Base-by-base conservation (phyloP, 35 echinoderm and acorn worm genomes). In the Ophiothrix spiculata region DNA sequence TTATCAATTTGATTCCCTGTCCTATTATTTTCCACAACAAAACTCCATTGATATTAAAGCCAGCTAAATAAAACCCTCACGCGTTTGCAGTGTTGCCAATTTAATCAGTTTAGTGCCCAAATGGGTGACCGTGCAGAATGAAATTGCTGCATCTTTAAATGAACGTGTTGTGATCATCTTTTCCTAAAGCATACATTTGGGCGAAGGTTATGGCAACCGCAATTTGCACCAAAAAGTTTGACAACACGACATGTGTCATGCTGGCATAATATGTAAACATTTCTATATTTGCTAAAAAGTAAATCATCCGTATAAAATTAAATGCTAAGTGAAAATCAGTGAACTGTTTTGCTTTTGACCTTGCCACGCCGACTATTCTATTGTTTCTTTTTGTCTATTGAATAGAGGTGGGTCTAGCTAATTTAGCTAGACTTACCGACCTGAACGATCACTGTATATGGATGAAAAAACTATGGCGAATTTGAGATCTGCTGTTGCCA, bases 401-500 rank as follows among this genome's bases (percentile, higher is more conserved):
- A 69, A 69, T 49, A 12, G 60, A 69, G 60, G 60, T 69, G 60
- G 60, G 60, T 69, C 60, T 69, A 28, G 16, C 60, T 28, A 25
- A 69, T 15, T 2, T 15, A 28, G 60, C 60, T 69, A 69, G 60
- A 69, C 60, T 6, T 25, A n/a, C 60, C 60, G 60, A 69, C 60
- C 60, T 28, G 60, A 28, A 4, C 17, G 2, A 28, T 15, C 60
- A 69, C 45, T 11, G 45, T 54, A 11, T 21, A 54, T 54, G 45
- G 60, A 69, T 25, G 60, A 69, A 69, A 25, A 15, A 15, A 75
- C 84, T 40, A 40, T 77, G 34, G 69, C 39, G 32, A 86, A 39
- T 76, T 76, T 86, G 19, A 64, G 84, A 38, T 40, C 84, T 16
- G 84, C 84, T 39, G 84, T 86, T 14, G 69, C 73, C 4, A 73